Evolutionary conservation across 2,888 invertebrate species (phyloP), one percentile per base, ranked within the genome.

Genomic region (Nudaria mundana): DNA sequence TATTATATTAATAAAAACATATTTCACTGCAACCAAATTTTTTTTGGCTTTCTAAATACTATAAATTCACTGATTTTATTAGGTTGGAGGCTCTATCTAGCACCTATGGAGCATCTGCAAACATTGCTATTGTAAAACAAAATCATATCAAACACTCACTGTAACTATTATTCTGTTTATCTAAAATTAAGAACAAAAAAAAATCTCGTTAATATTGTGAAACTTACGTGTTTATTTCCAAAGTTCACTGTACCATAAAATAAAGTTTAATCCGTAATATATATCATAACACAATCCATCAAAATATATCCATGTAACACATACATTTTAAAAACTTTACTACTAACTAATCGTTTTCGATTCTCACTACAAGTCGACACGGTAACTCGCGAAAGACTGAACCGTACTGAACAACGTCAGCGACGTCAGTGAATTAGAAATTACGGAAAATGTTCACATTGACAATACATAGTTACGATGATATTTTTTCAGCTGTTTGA

Each of bases 401-500:
- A 22, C 32, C n/a, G n/a, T n/a, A n/a, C n/a, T n/a, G n/a, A n/a
- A n/a, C n/a, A n/a, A n/a, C n/a, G 5, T 20, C 3, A 20, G 8
- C 20, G 26, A 30, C 44, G 35, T 37, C 30, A 29, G 12, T 37
- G 34, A 5, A 31, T 13, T n/a, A n/a, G n/a, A n/a, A n/a, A n/a
- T n/a, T 22, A 40, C 50, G 42, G 44, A 48, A 40, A 50, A 20
- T 20, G 20, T 2, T 38, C 16, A 24, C 22, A 14, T 40, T 33
- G 15, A 33, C 33, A 24, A 25, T 37, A 13, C 29, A 23, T 30
- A 31, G 10, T 30, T 36, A 25, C 22, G 5, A 3, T 11, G 10
- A 13, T 51, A 42, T 51, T 48, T 38, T 42, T 35, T 40, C 44
- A 44, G 50, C 40, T 44, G 44, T 12, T 14, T 8, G n/a, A 18